Percentiles rank a stretch among this genome's conserved stretches.
Evolutionary conservation across 2,888 invertebrate genomes (phyloP).

Genomic region (Caenorhabditis virilis): DNA sequence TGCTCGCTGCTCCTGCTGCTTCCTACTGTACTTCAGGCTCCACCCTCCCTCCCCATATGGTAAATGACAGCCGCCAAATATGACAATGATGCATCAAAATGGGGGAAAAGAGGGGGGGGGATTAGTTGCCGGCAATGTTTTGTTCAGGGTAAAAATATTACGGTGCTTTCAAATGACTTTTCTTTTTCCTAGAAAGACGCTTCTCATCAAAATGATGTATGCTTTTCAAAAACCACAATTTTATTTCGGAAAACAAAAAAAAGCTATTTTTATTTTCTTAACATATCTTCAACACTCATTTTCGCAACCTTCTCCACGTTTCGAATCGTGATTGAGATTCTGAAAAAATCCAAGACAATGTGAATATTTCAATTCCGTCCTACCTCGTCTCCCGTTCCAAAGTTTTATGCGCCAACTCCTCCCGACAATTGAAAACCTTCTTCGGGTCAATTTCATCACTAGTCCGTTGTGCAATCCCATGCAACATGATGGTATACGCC

Average conservation of each 20-base stretch:
- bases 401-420: slow-evolving; percentile 20
- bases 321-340: slow-evolving; percentile 42
- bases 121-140: background rate
- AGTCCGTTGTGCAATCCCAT: slow-evolving; percentile 59
- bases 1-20: background rate
- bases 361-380: background rate
- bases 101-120: background rate
- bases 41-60: background rate
- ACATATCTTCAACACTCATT: slow-evolving; percentile 21
- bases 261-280: slow-evolving; percentile 13
- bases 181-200: no score
- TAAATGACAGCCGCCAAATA: background rate
- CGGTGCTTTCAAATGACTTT: no score
- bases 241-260: background rate
- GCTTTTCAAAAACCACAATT: background rate
- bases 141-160: slow-evolving; percentile 1
- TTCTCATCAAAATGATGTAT: slow-evolving; percentile 6
- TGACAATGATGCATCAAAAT: background rate
- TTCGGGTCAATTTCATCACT: slow-evolving; percentile 42
- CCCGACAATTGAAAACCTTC: slow-evolving; percentile 38
- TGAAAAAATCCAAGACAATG: background rate
- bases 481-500: slow-evolving; percentile 79
- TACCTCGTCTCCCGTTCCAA: slow-evolving; percentile 36
- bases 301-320: slow-evolving; percentile 43
- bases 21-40: background rate